Base-by-base conservation (phyloP, 1,140 invertebrate genomes). In the Gyrodactylus bullatarudis region DNA sequence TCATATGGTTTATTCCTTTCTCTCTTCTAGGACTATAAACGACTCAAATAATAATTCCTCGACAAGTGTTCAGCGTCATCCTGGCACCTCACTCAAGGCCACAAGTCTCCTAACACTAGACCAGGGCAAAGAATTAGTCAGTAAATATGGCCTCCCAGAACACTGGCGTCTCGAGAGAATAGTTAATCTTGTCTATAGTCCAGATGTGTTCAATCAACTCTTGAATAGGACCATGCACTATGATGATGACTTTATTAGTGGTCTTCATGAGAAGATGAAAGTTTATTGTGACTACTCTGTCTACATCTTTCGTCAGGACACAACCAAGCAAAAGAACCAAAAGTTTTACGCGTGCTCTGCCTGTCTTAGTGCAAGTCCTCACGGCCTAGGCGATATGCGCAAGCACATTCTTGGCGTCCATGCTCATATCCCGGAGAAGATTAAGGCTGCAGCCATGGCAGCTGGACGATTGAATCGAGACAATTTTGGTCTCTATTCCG, bases 391-490 rank as follows among this genome's bases (percentile, higher is more conserved):
- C 2, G 72, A 73, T 69, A 26, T 73, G 8, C 21, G 26, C 1
- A 73, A 73, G 26, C 72, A 73, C 26, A 73, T 73, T 2, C 72
- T 73, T 8, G 72, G 72, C n/a, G 72, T 73, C 20, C 72, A 73
- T 21, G 72, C 72, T 2, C 23, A 26, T 20, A 69, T 73, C 23
- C 72, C 72, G 2, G 72, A 73, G 23, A 71, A 26, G 26, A 27
- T 73, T 21, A 73, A 73, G 26, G 25, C 26, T 22, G 72, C 72
- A 1, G 34, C 34, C 1, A 68, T 73, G 72, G 22, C 23, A 2
- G 21, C 21, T 69, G n/a, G 21, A 23, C 26, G 72, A 1, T 69
- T 73, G 26, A 73, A 26, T 21, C 26, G 72, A 68, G 72, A 73
- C 21, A 26, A 73, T 26, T 24, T 23, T 23, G n/a, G 19, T 26